Base-by-base conservation (phyloP, 2,797 vertebrate species). In the Mus spretus region DNA sequence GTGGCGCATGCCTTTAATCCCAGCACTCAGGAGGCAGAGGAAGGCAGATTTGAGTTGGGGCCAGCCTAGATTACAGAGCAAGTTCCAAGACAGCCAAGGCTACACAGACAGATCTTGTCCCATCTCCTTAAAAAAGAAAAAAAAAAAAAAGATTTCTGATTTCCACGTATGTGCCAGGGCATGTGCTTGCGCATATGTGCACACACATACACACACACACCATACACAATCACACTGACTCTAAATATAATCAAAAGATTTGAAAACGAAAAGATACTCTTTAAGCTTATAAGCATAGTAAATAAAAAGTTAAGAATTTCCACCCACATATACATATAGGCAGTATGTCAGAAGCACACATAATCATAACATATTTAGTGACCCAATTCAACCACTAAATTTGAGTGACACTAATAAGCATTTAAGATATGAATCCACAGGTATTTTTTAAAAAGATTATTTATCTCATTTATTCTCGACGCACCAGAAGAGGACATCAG, bases 301-400 rank as follows among this genome's bases (percentile, higher is more conserved):
- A 83, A 83, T 87, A 80, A 77, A 82, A 92, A 53, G 19, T 57
- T 86, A 93, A 79, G 50, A 93, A 59, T 34, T 94, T 93, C 40
- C 50, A 65, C 55, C 92, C 93, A 19, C 59, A 74, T 28, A 87
- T 75, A 80, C 7, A 78, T n/a, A 53, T 83, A 88, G 83, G 86
- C 63, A 91, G 77, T 85, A 84, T 75, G 19, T 88, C 53, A 26
- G 67, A 55, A 77, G 34, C 88, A 12, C 81, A 85, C 82, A 87
- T 89, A 89, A 83, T 47, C 70, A 57, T 63, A 26, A 72, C 9
- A 34, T 70, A 37, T 77, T 65, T 80, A 77, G 31, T 81, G 70
- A 89, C 11, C 20, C 77, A 24, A 55, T 86, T 96, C 92, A 50
- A 82, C 80, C 26, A 89, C 74, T 47, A n/a, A 50, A 61, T n/a